Base-by-base conservation (phyloP, 2,888 invertebrate genomes). In the Ommatoiulus sabulosus region DNA sequence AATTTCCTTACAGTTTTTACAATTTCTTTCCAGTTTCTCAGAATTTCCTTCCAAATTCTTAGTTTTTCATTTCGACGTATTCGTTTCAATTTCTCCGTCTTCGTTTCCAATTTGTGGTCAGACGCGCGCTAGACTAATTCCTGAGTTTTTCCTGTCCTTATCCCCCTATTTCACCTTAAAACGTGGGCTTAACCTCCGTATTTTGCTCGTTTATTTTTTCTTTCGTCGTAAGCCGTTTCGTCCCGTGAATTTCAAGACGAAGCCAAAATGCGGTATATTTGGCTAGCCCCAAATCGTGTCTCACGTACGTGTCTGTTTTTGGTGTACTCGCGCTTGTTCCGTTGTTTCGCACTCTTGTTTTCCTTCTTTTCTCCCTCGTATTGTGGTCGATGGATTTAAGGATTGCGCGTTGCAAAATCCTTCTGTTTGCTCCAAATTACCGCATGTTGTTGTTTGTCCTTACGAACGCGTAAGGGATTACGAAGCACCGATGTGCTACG, bases 301-400 rank as follows among this genome's bases (percentile, higher is more conserved):
- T 72, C 24, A n/a, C n/a, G 72, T 72, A 72, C 72, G 72, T 72
- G 52, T 52, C 15, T 10, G 7, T 12, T 12, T 7, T 46, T 46
- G 8, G 46, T 46, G 63, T 63, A 63, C 17, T 6, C 63, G 20
- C 20, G 63, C n/a, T 63, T n/a, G 63, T 63, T 63, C 20, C 63
- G 63, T 63, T n/a, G 63, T 63, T 63, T 63, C 35, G 63, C 63
- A n/a, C 17, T 15, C 72, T 6, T 44, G 85, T 85, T 85, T 20
- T 15, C n/a, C 10, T 35, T 8, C 44, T 85, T 85, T 85, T 17
- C 85, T 44, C 20, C 44, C 46, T 85, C 20, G 8, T 2, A 43
- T 85, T 85, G 85, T 85, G 85, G 85, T 85, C 15, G 85, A 85
- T 85, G 85, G 85, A 85, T 85, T 85, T 85, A 85, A 85, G 85